Evolutionary conservation across 2,113 vertebrate genomes (phyloP).

Genomic region (Nothocercus julius): DNA sequence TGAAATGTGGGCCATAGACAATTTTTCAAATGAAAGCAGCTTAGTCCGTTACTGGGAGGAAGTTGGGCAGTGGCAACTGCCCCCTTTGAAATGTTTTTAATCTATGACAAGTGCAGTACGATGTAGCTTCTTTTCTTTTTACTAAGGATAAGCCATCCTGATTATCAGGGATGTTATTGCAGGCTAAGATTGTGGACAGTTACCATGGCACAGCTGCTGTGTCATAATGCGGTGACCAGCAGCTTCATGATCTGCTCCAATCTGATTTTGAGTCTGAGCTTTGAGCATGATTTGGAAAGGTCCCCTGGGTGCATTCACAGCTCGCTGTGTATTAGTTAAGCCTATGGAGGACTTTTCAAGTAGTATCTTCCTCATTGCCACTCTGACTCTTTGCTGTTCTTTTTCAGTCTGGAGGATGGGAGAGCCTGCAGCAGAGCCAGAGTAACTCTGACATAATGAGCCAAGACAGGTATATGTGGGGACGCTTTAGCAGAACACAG

Average conservation of each 20-base stretch:
- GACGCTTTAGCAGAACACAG: rapidly evolving
- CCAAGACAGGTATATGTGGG: not conserved
- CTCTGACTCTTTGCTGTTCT: not conserved
- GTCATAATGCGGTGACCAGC: not conserved
- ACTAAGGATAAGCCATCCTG: not conserved
- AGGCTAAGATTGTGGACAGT: not conserved
- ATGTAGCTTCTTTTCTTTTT: not conserved
- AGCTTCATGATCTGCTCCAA: not conserved
- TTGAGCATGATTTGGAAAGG: not conserved
- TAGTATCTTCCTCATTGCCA: not conserved
- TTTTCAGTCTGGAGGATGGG: not conserved
- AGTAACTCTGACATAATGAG: not conserved
- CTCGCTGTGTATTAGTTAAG: not conserved
- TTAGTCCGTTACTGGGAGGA: not conserved
- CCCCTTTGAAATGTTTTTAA: not conserved
- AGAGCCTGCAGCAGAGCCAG: not conserved
- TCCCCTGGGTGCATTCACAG: not conserved
- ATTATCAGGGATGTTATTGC: not conserved
- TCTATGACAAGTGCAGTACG: not conserved
- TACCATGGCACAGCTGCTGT: not conserved
- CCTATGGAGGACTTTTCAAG: not conserved
- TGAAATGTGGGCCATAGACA: not conserved
- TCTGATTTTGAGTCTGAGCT: not conserved
- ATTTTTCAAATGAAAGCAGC: conserved; percentile 3
- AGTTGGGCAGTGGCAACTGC: not conserved